Percentiles rank a stretch among this genome's conserved stretches.
phyloP scores from a whole-genome alignment of 2,797 vertebrate species.

The Pelochelys cantorii region DNA sequence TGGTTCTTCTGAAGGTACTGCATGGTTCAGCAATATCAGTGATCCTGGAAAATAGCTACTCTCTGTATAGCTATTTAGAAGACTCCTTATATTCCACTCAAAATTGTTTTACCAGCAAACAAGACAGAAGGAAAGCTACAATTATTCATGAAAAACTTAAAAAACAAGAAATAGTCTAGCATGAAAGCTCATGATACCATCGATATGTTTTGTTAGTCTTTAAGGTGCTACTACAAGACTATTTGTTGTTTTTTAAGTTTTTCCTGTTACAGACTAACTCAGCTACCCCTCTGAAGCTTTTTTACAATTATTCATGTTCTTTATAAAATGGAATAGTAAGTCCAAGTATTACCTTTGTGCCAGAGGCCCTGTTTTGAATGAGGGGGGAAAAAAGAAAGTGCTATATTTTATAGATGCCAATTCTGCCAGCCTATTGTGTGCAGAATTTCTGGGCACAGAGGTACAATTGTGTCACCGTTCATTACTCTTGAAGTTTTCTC shows the following conservation, averaged over 20 bases:
- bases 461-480: conserved; percentile 17
- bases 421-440: neutral
- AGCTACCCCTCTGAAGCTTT: too few species aligned
- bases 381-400: neutral
- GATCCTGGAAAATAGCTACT: neutral
- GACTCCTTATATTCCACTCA: neutral
- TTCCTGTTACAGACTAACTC: too few species aligned
- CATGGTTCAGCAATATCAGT: neutral
- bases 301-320: neutral
- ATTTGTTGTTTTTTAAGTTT: too few species aligned
- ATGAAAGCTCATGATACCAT: too few species aligned
- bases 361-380: neutral
- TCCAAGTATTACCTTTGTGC: neutral
- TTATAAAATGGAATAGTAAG: neutral
- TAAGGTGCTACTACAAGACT: too few species aligned
- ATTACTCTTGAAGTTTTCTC: conserved; percentile 2
- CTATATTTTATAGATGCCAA: neutral
- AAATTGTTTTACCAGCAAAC: conserved; percentile 5
- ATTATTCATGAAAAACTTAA: too few species aligned
- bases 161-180: too few species aligned
- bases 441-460: neutral
- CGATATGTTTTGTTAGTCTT: too few species aligned
- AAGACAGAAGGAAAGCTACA: neutral
- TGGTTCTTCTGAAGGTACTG: neutral
- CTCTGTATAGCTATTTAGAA: neutral